These are phyloP conservation scores for Sinodicranocentrus sp. DNA, from an alignment of 2,888 invertebrate species.

Conservation along the genomic window DNA sequence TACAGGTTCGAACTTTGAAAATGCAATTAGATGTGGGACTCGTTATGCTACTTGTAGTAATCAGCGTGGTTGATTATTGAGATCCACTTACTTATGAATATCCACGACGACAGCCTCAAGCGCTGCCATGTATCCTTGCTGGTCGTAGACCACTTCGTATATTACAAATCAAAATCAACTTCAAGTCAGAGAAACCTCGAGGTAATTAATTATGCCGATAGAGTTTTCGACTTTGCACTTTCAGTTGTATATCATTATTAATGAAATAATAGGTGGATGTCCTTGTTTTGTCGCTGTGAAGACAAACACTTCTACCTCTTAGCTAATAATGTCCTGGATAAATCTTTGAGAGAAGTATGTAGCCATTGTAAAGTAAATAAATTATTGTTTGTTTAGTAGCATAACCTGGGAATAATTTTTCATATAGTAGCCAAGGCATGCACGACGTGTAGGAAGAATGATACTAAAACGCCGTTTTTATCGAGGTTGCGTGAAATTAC, in stretches of 20 bases:
- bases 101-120: constrained; percentile 11
- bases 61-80: constrained; percentile 24
- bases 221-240: constrained; percentile 51
- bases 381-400: neutral
- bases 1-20: constrained; percentile 13
- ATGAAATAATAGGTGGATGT: constrained; percentile 61
- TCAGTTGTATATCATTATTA: constrained; percentile 47
- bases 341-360: neutral
- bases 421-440: neutral
- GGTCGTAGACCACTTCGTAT: neutral
- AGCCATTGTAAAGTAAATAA: neutral
- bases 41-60: constrained; percentile 49
- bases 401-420: neutral
- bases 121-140: constrained; percentile 16
- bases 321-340: neutral
- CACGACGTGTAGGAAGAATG: neutral
- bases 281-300: constrained; percentile 46
- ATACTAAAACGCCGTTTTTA: neutral
- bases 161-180: neutral
- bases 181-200: constrained; percentile 39
- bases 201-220: constrained; percentile 67
- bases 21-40: constrained; percentile 54
- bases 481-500: too few species aligned
- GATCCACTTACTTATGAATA: neutral
- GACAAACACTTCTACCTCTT: neutral